phyloP scores from a whole-genome alignment of 2,888 invertebrate species.

The Netelia fuscicornis region DNA sequence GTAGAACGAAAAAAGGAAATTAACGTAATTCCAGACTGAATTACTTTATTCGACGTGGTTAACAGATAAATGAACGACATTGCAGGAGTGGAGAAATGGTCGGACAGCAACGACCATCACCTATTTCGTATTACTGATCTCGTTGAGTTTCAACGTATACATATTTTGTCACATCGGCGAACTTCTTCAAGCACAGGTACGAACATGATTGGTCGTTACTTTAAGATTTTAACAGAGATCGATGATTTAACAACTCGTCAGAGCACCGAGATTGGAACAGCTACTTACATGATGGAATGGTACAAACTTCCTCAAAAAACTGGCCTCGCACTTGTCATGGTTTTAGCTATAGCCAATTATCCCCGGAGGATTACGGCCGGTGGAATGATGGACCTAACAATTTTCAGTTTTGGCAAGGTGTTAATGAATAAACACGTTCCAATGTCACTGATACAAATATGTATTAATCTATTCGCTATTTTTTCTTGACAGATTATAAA shows the following conservation, averaged over 20 bases:
- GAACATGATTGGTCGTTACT: not conserved
- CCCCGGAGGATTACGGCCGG: constrained; percentile 55
- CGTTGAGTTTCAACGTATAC: constrained; percentile 79
- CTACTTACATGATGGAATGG: constrained; percentile 56
- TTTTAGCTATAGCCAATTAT: constrained; percentile 44
- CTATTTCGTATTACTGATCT: constrained; percentile 74
- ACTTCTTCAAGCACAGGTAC: constrained; percentile 76
- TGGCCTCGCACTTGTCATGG: constrained; percentile 42
- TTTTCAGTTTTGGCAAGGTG: constrained; percentile 72
- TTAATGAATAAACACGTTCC: not conserved
- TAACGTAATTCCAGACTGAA: not conserved
- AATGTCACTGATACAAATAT: not conserved
- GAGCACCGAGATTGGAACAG: constrained; percentile 42
- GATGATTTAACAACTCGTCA: constrained; percentile 7
- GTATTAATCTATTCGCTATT: constrained; percentile 19
- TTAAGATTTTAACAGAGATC: not conserved
- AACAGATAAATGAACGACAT: not conserved
- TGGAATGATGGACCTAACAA: constrained; percentile 69
- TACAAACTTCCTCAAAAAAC: constrained; percentile 51
- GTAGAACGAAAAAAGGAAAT: constrained; percentile 64
- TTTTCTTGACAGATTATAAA: constrained; percentile 29
- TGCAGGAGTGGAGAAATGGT: constrained; percentile 57
- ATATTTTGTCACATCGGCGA: constrained; percentile 80
- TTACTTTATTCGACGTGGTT: not conserved
- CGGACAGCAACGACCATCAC: constrained; percentile 57